phyloP scores from a whole-genome alignment of 2,113 vertebrate genomes.

The Tylochromis polylepis region DNA sequence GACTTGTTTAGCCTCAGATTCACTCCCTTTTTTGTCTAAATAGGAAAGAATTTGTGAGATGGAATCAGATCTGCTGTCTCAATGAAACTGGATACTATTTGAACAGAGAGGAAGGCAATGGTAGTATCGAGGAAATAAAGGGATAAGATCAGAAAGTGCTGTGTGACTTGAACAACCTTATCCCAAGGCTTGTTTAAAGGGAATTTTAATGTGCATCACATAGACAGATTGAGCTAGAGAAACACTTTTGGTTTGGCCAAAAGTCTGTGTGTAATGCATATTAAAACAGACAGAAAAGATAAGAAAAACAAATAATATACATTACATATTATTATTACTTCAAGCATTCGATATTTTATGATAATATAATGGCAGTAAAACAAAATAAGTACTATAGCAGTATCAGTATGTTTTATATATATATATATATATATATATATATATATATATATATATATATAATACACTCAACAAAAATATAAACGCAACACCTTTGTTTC shows the following conservation, averaged over 20 bases:
- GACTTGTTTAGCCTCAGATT: conserved; percentile 35
- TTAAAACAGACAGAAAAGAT: not conserved
- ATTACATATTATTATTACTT: not conserved
- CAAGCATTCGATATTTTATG: not conserved
- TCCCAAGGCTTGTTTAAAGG: conserved; percentile 44
- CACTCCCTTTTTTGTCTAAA: not conserved
- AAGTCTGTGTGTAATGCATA: not conserved
- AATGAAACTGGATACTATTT: conserved; percentile 40
- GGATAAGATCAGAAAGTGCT: conserved; percentile 38
- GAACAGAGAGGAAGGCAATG: conserved; percentile 19
- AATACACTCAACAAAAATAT: no score
- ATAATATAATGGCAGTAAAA: not conserved
- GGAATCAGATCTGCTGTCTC: conserved; percentile 24
- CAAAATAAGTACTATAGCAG: not conserved
- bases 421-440: not conserved
- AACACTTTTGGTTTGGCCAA: conserved; percentile 7
- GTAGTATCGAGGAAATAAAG: conserved; percentile 24
- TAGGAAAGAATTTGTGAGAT: conserved; percentile 21
- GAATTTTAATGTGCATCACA: conserved; percentile 27
- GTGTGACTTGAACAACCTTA: conserved; percentile 39
- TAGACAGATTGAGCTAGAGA: conserved; percentile 10
- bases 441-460: no score
- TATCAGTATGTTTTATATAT: not conserved
- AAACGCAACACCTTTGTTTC: no score
- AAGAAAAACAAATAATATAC: not conserved